Conservation (phyloP, 1,140 invertebrate species). For the Ericerus pela region DNA sequence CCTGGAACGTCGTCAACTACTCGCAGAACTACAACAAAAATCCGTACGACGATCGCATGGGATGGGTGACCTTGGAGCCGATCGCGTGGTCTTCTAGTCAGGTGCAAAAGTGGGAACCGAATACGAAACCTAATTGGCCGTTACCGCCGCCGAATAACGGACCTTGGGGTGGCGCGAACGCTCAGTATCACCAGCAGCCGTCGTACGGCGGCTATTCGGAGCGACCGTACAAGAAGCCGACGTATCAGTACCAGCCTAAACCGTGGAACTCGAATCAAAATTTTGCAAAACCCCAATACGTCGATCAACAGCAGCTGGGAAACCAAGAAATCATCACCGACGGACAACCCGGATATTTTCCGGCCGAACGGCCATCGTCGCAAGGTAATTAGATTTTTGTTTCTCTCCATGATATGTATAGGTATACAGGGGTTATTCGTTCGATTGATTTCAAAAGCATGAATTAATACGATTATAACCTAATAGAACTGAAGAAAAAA, state of each 20-base stretch:
- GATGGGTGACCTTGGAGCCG: slow-evolving; percentile 59
- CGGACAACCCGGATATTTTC: slow-evolving; percentile 45
- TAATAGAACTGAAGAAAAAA: too few relatives aligned
- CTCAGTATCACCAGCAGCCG: slow-evolving; percentile 23
- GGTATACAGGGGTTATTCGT: not conserved
- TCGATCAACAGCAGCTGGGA: not conserved
- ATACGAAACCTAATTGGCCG: slow-evolving; percentile 32
- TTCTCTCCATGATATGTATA: not conserved
- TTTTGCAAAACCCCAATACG: slow-evolving; percentile 13
- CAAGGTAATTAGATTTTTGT: not conserved
- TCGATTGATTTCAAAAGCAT: too few relatives aligned
- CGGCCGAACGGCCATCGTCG: slow-evolving; percentile 28
- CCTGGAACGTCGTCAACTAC: slow-evolving; percentile 27
- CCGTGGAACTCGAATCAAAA: slow-evolving; percentile 2
- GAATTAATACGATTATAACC: too few relatives aligned
- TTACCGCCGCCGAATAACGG: slow-evolving; percentile 17
- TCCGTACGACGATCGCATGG: slow-evolving; percentile 49
- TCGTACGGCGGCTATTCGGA: slow-evolving; percentile 25
- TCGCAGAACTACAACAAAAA: slow-evolving; percentile 34
- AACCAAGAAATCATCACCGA: slow-evolving; percentile 46
- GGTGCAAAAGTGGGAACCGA: slow-evolving; percentile 56
- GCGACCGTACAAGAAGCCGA: slow-evolving; percentile 29
- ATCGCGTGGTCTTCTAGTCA: slow-evolving; percentile 63
- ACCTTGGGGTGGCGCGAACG: slow-evolving; percentile 1
- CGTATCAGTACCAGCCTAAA: slow-evolving; percentile 22